Evolutionary conservation across 2,113 vertebrate genomes (phyloP), one percentile per base, ranked within the genome.

Genomic region (Chauna torquata): DNA sequence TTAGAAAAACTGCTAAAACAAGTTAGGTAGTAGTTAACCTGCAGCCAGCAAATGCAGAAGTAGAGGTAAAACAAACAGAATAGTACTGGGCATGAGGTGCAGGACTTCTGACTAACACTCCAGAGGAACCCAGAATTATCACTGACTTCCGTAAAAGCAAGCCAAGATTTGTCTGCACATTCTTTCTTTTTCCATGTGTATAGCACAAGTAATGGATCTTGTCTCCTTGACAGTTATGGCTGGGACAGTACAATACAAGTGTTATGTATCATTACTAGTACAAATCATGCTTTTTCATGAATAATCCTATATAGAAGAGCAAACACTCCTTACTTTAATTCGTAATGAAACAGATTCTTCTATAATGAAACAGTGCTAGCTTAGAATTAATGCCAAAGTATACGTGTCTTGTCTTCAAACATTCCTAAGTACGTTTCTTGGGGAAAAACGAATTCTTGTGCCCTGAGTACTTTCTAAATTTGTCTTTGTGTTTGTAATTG

Each of bases 371-470:
- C 8, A 65, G 9, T 69, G 59, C 32, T 86, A 86, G 42, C 36
- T 70, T 90, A 69, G 65, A 97, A 94, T 50, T 90, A 76, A 68
- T 81, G 44, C n/a, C 64, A 87, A 94, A 86, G 12, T 40, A 50
- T 89, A 64, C 81, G 76, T 44, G 34, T 90, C 82, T 87, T 78
- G 49, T 93, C 86, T 66, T 84, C n/a, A 82, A 72, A 92, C 34
- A 72, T 88, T 95, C 32, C 40, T 58, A 96, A 40, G 24, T 64
- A 40, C 32, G 36, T 59, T 79, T 78, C 58, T 38, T 47, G 9
- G 5, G 8, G 7, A 23, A 88, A 93, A 82, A 17, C 3, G 84
- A 65, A 52, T 42, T n/a, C 34, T 62, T 32, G 17, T 76, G 16
- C 66, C 74, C 88, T 82, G 66, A 92, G 20, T 82, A 91, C 71